Percentiles rank a stretch among this genome's conserved stretches.
Conservation (phyloP, 2,888 invertebrate genomes). For the Ctenicera cuprea region DNA sequence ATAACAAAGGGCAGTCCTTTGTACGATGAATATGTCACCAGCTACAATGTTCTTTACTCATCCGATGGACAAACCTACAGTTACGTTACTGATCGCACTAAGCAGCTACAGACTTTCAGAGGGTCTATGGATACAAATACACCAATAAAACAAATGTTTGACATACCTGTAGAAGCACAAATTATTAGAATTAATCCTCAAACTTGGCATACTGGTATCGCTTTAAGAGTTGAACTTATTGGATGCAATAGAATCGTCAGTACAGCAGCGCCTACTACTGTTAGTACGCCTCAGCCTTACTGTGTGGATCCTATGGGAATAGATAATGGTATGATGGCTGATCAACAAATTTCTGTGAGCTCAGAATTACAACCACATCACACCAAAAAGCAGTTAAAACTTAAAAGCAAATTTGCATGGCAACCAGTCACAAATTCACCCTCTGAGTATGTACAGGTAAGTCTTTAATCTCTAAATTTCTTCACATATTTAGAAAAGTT, state of each 20-base stretch:
- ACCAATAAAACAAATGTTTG: slow-evolving; percentile 79
- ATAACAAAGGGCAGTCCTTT: slow-evolving; percentile 82
- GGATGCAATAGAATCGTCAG: slow-evolving; percentile 77
- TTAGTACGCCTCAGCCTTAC: slow-evolving; percentile 57
- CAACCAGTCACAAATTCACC: slow-evolving; percentile 80
- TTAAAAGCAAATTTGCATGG: slow-evolving; percentile 78
- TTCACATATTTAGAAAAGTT: too few relatives aligned
- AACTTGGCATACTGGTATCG: slow-evolving; percentile 82
- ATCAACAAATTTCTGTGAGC: slow-evolving; percentile 81
- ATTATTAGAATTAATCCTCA: slow-evolving; percentile 83
- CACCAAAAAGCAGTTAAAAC: slow-evolving; percentile 71
- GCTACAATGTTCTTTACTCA: slow-evolving; percentile 84
- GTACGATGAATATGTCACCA: slow-evolving; percentile 84
- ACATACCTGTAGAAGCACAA: slow-evolving; percentile 84
- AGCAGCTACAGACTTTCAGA: slow-evolving; percentile 79
- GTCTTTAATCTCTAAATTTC: too few relatives aligned
- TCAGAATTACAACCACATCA: slow-evolving; percentile 72
- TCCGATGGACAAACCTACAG: slow-evolving; percentile 79
- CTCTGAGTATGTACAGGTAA: slow-evolving; percentile 82
- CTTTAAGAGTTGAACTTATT: slow-evolving; percentile 82
- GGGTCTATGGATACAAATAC: slow-evolving; percentile 80
- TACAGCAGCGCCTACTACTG: slow-evolving; percentile 32
- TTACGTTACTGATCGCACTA: slow-evolving; percentile 73
- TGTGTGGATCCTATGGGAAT: slow-evolving; percentile 87
- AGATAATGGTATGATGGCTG: slow-evolving; percentile 76